Evolutionary conservation across 2,113 vertebrate species (phyloP).

Genomic region (Oryzias melastigma): DNA sequence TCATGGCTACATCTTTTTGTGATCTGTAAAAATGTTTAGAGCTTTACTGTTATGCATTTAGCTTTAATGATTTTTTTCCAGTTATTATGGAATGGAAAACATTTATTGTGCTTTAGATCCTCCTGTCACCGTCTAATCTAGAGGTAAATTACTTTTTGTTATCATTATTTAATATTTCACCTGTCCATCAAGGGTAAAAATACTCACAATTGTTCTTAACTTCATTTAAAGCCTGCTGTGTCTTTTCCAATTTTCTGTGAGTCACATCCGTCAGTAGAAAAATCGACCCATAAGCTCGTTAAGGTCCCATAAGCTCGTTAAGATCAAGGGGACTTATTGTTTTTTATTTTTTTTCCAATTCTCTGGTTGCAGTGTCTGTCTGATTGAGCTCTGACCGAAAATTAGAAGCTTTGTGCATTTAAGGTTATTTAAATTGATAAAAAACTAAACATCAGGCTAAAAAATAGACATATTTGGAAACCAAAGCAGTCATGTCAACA

Average conservation of each 20-base stretch:
- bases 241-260: not conserved
- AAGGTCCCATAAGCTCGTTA: not conserved
- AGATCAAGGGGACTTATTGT: not conserved
- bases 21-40: too few relatives aligned
- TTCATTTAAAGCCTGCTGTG: not conserved
- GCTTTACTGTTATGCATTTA: too few relatives aligned
- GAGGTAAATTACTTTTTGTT: too few relatives aligned
- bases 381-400: conserved; percentile 19
- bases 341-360: not conserved
- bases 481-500: conserved; percentile 1
- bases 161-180: too few relatives aligned
- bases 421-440: conserved; percentile 25
- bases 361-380: not conserved
- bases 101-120: too few relatives aligned
- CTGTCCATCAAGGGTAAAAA: too few relatives aligned
- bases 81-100: too few relatives aligned
- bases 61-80: too few relatives aligned
- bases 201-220: too few relatives aligned
- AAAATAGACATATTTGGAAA: not conserved
- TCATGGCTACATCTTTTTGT: too few relatives aligned
- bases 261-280: not conserved
- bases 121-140: too few relatives aligned
- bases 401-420: not conserved
- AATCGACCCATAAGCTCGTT: not conserved
- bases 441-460: conserved; percentile 1